A percentile compares a stretch with the other conserved stretches of the same genome.
These are phyloP conservation scores for Manduca sexta DNA, from an alignment of 1,140 invertebrate species.

Conservation along the genomic window DNA sequence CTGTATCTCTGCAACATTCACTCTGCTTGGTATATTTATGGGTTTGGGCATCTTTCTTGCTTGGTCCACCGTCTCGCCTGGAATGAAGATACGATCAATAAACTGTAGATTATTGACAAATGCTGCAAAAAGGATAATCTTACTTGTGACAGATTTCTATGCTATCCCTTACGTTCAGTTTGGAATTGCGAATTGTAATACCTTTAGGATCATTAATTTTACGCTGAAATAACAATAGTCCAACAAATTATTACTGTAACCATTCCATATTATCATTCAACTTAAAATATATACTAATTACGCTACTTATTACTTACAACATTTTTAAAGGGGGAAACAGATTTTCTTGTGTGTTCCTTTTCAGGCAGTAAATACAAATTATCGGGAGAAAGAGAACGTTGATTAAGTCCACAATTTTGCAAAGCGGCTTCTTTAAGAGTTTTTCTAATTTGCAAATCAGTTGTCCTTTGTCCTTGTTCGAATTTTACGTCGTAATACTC, in stretches of 20 bases:
- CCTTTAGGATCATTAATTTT: background rate
- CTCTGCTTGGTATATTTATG: background rate
- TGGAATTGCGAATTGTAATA: slow-evolving; percentile 10
- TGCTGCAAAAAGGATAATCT: slow-evolving; percentile 15
- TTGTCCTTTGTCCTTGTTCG: slow-evolving; percentile 24
- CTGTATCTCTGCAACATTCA: no score
- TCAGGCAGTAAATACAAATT: background rate
- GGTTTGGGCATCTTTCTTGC: background rate
- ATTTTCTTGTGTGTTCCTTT: background rate
- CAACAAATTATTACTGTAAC: background rate
- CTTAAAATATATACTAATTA: no score
- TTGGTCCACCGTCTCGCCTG: background rate
- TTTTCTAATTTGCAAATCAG: slow-evolving; percentile 32
- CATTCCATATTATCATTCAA: no score
- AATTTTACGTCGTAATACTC: slow-evolving; percentile 43
- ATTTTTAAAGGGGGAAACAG: background rate
- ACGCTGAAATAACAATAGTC: no score
- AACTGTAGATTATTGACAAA: no score
- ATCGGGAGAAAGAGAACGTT: background rate
- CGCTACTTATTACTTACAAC: background rate
- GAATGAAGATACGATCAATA: background rate
- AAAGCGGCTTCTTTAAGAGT: slow-evolving; percentile 14
- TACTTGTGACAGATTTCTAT: slow-evolving; percentile 44
- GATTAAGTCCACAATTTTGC: slow-evolving; percentile 1
- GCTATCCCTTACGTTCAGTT: slow-evolving; percentile 40